Conservation (phyloP, 2,113 vertebrate genomes). For the Salvator merianae region DNA sequence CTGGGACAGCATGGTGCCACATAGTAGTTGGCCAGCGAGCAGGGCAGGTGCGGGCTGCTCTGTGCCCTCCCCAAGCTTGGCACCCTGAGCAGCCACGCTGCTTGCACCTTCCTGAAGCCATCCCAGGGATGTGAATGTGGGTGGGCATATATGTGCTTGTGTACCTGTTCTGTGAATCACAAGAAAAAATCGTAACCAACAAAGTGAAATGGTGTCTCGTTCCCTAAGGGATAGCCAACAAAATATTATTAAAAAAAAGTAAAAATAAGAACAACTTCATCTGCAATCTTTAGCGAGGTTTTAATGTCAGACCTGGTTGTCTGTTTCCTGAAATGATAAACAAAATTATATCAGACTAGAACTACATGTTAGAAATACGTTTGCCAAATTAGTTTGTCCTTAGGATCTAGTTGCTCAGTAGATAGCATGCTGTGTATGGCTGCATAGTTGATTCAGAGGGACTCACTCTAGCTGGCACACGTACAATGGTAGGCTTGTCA, state of each 20-base stretch:
- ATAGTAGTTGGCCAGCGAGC: no score
- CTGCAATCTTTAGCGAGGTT: not conserved
- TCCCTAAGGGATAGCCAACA: not conserved
- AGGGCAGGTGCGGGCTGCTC: no score
- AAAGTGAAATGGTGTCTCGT: not conserved
- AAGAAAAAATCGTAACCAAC: not conserved
- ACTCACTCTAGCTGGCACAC: no score
- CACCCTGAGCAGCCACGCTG: no score
- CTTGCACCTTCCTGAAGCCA: no score
- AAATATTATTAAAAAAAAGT: not conserved
- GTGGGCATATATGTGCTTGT: no score
- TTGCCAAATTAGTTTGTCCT: not conserved
- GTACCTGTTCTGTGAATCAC: not conserved
- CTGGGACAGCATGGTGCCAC: no score
- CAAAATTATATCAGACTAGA: no score
- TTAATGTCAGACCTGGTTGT: not conserved
- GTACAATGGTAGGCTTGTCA: no score
- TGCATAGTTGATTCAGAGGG: not conserved
- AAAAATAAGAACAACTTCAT: not conserved
- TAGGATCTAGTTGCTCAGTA: not conserved
- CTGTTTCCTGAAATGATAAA: not conserved
- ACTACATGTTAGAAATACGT: not conserved
- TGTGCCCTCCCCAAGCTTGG: no score
- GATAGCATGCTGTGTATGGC: not conserved
- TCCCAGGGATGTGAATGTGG: no score